Conservation (phyloP, 2,797 vertebrate species). For the Enteromius fasciolatus region DNA sequence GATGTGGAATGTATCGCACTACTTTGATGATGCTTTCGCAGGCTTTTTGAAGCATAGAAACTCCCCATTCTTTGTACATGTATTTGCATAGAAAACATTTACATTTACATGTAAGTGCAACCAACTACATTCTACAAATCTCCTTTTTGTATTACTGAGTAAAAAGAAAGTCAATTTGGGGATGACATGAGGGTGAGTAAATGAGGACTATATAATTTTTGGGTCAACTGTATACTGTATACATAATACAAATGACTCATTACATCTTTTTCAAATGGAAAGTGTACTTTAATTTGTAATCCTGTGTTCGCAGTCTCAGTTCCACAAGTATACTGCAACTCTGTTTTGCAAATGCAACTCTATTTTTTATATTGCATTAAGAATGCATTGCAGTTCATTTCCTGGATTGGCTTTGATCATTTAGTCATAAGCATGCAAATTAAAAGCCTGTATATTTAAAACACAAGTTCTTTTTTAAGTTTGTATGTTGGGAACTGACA, state of each 20-base stretch:
- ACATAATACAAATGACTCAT: neutral
- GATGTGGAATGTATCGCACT: neutral
- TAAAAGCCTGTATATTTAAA: neutral
- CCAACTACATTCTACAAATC: neutral
- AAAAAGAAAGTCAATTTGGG: neutral
- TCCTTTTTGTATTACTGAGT: neutral
- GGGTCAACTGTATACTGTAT: no score
- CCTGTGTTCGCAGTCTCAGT: neutral
- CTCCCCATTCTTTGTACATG: neutral
- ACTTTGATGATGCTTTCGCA: neutral
- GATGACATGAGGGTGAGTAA: neutral
- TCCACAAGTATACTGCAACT: neutral
- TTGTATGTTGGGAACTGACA: neutral
- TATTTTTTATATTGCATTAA: neutral
- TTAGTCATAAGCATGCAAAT: neutral
- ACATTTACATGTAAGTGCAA: slow-evolving; percentile 1
- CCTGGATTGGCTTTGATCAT: neutral
- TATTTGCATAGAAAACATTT: slow-evolving; percentile 5
- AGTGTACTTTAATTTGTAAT: no score
- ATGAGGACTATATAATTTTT: neutral
- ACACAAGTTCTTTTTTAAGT: neutral
- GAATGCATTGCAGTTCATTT: neutral
- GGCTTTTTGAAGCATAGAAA: neutral
- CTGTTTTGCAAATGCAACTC: slow-evolving; percentile 7
- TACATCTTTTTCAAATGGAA: neutral